These are phyloP conservation scores for Galeopsomyia nigrocyanea DNA, from an alignment of 2,888 invertebrate species.

Conservation along the genomic window DNA sequence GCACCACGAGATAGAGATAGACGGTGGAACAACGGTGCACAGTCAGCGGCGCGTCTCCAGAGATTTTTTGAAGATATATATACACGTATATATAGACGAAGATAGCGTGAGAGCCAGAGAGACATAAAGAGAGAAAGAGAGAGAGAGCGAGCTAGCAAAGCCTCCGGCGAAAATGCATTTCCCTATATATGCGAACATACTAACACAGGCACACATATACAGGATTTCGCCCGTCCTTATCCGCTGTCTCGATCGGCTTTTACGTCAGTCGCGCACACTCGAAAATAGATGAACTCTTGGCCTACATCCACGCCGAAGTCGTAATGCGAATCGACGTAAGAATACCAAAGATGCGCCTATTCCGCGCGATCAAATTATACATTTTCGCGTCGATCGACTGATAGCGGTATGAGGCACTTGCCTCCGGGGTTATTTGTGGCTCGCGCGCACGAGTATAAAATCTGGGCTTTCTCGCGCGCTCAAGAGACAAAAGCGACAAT, in stretches of 20 bases:
- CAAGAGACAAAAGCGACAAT: too few species aligned
- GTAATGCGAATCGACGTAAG: constrained; percentile 29
- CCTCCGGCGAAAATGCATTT: constrained; percentile 20
- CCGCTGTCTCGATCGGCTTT: constrained; percentile 60
- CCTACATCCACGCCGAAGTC: constrained; percentile 59
- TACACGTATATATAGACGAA: neutral
- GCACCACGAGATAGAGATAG: constrained; percentile 10
- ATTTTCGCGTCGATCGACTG: constrained; percentile 4
- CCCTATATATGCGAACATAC: neutral
- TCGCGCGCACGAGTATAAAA: too few species aligned
- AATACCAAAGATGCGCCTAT: constrained; percentile 25
- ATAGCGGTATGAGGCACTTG: neutral
- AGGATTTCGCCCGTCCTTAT: constrained; percentile 57
- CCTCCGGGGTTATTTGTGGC: too few species aligned
- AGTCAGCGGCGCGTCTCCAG: constrained; percentile 26
- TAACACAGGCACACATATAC: neutral
- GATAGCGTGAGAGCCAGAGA: neutral
- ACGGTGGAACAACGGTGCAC: neutral
- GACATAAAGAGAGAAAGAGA: constrained; percentile 3
- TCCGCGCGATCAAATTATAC: neutral
- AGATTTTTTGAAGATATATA: constrained; percentile 37
- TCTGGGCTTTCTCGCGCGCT: too few species aligned
- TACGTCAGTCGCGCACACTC: constrained; percentile 62
- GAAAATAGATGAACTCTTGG: constrained; percentile 67
- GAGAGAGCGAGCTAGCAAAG: neutral